Conservation (phyloP, 2,113 vertebrate genomes). For the Clarias gariepinus region DNA sequence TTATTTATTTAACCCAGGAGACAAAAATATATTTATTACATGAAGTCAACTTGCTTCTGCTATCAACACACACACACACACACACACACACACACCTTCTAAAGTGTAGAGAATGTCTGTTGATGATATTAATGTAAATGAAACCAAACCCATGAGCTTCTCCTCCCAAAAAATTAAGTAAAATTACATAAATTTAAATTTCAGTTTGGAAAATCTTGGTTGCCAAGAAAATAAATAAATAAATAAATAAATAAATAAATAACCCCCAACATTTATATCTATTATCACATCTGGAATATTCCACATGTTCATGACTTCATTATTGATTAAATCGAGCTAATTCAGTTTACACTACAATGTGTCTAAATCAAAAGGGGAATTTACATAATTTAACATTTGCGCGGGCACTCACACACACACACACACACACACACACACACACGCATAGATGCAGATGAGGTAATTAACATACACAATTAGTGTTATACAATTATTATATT, state of each 20-base stretch:
- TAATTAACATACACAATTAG: too few species aligned
- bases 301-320: not conserved
- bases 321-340: not conserved
- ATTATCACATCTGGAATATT: not conserved
- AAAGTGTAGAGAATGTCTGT: not conserved
- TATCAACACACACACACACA: not conserved
- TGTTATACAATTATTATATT: not conserved
- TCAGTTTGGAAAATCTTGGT: not conserved
- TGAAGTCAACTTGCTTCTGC: not conserved
- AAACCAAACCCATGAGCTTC: not conserved
- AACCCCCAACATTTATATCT: not conserved
- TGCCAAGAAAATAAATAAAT: not conserved
- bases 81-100: not conserved
- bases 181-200: not conserved
- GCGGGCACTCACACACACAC: too few species aligned
- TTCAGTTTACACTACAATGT: too few species aligned
- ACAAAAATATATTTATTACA: not conserved
- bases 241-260: not conserved
- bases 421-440: too few species aligned
- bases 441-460: too few species aligned
- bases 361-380: too few species aligned
- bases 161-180: not conserved
- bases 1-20: not conserved
- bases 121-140: not conserved
- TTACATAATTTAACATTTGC: too few species aligned